phyloP scores from a whole-genome alignment of 2,888 invertebrate species.

The Azorinus chamasolen region DNA sequence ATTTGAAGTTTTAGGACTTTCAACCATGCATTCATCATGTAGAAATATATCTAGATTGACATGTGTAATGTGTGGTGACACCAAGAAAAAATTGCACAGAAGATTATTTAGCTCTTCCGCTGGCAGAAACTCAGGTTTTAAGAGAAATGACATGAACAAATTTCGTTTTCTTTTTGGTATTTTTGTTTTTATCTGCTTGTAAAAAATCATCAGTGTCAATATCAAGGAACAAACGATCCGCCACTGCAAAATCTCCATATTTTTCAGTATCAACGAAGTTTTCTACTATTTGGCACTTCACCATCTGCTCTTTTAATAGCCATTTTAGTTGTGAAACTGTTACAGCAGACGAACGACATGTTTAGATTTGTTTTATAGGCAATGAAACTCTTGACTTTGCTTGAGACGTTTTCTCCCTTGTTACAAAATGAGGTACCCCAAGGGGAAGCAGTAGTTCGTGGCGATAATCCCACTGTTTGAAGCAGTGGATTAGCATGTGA shows the following conservation, averaged over 20 bases:
- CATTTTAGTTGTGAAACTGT: background rate
- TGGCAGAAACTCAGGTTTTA: constrained; percentile 66
- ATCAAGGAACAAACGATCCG: background rate
- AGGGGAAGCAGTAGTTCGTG: no score
- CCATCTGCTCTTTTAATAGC: background rate
- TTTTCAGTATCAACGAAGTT: constrained; percentile 9
- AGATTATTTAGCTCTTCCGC: constrained; percentile 66
- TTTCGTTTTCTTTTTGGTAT: constrained; percentile 70
- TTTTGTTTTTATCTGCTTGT: constrained; percentile 11
- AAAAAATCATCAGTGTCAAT: constrained; percentile 5
- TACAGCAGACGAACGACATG: constrained; percentile 1
- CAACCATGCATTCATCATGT: no score
- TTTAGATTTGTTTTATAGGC: background rate
- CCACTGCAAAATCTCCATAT: constrained; percentile 8
- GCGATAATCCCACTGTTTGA: no score
- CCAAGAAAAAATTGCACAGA: constrained; percentile 66
- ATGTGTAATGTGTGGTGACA: constrained; percentile 54
- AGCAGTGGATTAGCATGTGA: no score
- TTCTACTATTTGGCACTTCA: background rate
- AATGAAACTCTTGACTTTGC: no score
- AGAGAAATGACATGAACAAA: constrained; percentile 66
- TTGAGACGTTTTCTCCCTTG: no score
- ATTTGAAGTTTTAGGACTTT: no score
- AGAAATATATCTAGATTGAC: no score
- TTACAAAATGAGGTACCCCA: no score